A percentile compares a stretch with the other conserved stretches of the same genome.
Conservation (phyloP, 2,113 vertebrate species). For the Ginglymostoma cirratum region DNA sequence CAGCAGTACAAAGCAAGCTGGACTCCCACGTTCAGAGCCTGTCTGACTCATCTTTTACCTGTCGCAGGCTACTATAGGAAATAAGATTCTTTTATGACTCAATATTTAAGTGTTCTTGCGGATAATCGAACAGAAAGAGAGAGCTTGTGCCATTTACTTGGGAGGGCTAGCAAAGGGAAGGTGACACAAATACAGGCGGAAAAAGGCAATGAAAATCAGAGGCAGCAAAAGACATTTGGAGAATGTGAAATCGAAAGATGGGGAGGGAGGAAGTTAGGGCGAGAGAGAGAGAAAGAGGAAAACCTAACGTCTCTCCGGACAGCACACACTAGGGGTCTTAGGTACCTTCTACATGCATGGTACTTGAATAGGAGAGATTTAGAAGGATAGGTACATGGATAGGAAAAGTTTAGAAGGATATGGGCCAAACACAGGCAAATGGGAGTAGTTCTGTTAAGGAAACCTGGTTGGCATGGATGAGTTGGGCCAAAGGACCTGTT, state of each 20-base stretch:
- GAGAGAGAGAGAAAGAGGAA: neutral
- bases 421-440: too few species aligned
- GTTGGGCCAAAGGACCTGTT: too few species aligned
- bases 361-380: too few species aligned
- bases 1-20: neutral
- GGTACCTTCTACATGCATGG: too few species aligned
- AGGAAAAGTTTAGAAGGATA: too few species aligned
- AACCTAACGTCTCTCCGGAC: neutral
- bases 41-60: neutral
- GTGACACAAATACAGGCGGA: neutral
- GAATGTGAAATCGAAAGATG: neutral
- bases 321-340: neutral
- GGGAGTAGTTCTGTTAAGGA: too few species aligned
- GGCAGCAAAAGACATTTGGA: neutral
- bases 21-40: neutral
- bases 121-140: neutral
- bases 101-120: neutral
- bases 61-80: neutral
- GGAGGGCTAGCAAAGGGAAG: neutral
- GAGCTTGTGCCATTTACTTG: neutral
- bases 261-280: neutral
- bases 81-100: neutral
- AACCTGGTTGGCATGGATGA: too few species aligned
- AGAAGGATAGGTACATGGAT: too few species aligned
- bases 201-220: neutral